phyloP scores from a whole-genome alignment of 2,113 vertebrate genomes.

The Anoplopoma fimbria region DNA sequence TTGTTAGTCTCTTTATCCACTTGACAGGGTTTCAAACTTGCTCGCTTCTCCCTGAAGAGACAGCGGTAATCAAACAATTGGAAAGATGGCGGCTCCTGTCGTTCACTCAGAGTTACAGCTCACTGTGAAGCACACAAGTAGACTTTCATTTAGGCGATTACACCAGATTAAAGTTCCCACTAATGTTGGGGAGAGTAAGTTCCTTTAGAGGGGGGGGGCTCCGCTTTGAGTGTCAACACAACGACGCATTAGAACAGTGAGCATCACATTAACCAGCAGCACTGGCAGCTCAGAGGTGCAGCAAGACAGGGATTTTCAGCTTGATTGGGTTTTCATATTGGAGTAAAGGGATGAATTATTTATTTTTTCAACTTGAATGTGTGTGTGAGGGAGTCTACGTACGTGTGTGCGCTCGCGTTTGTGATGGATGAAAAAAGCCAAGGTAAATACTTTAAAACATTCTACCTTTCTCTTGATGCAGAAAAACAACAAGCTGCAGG shows the following conservation, averaged over 20 bases:
- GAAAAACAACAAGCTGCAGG: conserved; percentile 79
- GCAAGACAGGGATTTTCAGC: conserved; percentile 89
- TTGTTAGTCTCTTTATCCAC: conserved; percentile 77
- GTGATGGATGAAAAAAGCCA: conserved; percentile 69
- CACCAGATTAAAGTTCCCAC: conserved; percentile 76
- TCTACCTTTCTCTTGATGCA: conserved; percentile 81
- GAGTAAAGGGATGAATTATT: conserved; percentile 91
- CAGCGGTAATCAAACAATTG: conserved; percentile 75
- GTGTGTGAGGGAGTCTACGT: conserved; percentile 45
- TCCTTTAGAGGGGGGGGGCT: conserved; percentile 65
- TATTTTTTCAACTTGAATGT: conserved; percentile 79
- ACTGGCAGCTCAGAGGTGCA: conserved; percentile 87
- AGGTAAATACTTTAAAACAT: conserved; percentile 81
- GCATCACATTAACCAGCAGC: conserved; percentile 87
- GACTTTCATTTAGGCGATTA: conserved; percentile 78
- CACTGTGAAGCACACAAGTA: conserved; percentile 60
- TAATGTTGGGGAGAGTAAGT: conserved; percentile 62
- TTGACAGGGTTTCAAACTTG: conserved; percentile 76
- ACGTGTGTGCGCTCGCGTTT: conserved; percentile 44
- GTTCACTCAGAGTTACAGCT: conserved; percentile 70
- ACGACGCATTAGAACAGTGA: conserved; percentile 77
- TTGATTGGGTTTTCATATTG: conserved; percentile 92
- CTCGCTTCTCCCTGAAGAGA: conserved; percentile 71
- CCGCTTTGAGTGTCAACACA: conserved; percentile 79
- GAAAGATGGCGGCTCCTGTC: conserved; percentile 58